Conservation (phyloP, 2,888 invertebrate genomes). For the Leptinotarsa tumamoca region DNA sequence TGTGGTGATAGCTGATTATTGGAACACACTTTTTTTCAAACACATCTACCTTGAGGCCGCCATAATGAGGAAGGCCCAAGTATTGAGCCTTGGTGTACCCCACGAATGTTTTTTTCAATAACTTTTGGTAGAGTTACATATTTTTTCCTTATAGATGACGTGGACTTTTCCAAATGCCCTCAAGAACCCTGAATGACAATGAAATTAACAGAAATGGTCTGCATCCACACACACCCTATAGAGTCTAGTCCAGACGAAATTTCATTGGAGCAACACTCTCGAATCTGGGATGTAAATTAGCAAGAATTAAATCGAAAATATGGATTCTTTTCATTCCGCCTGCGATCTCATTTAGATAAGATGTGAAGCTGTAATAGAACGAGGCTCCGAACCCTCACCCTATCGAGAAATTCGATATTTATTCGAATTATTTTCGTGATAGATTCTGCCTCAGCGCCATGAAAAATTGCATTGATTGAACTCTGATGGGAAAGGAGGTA, state of each 20-base stretch:
- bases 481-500: conserved; percentile 32
- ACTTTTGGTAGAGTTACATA: too few relatives aligned
- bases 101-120: too few relatives aligned
- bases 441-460: conserved; percentile 37
- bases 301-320: conserved; percentile 67
- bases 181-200: background rate
- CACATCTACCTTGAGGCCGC: too few relatives aligned
- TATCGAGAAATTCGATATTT: conserved; percentile 44
- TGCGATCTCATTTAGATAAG: conserved; percentile 67
- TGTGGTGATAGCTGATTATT: too few relatives aligned
- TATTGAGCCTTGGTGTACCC: too few relatives aligned
- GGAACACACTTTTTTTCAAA: too few relatives aligned
- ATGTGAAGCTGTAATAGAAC: conserved; percentile 59
- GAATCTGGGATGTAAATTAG: conserved; percentile 66
- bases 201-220: background rate
- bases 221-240: background rate
- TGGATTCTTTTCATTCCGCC: conserved; percentile 65
- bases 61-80: too few relatives aligned
- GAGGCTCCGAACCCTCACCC: conserved; percentile 48
- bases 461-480: conserved; percentile 39
- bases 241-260: background rate
- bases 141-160: too few relatives aligned
- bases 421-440: conserved; percentile 43
- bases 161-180: too few relatives aligned
- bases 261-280: conserved; percentile 51